Evolutionary conservation across 2,888 invertebrate genomes (phyloP).

Genomic region (Drosophila aldrichi): DNA sequence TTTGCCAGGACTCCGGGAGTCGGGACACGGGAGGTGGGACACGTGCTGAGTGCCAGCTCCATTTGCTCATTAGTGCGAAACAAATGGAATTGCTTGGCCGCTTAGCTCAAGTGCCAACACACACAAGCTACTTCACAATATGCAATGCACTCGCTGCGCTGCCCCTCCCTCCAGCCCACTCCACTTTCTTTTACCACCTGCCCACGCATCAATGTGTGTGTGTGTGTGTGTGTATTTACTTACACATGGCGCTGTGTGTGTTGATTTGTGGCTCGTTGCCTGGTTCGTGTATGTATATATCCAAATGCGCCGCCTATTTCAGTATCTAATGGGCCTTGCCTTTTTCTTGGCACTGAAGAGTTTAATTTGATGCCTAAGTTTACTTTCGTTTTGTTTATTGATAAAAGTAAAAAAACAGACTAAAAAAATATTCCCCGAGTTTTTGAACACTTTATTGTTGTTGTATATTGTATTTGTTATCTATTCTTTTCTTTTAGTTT

Average conservation of each 20-base stretch:
- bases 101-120: conserved; percentile 70
- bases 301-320: conserved; percentile 58
- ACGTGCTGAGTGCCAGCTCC: conserved; percentile 45
- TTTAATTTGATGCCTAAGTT: conserved; percentile 15
- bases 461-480: background rate
- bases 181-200: background rate
- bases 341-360: conserved; percentile 7
- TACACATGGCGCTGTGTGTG: conserved; percentile 52
- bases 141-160: background rate
- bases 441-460: conserved; percentile 67
- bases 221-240: conserved; percentile 22
- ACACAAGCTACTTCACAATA: conserved; percentile 48
- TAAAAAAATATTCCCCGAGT: conserved; percentile 66
- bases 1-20: background rate
- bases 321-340: conserved; percentile 36
- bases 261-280: conserved; percentile 21
- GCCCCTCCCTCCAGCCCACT: background rate
- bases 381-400: conserved; percentile 45
- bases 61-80: conserved; percentile 62
- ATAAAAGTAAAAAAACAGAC: background rate
- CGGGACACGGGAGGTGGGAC: background rate
- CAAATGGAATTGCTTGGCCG: conserved; percentile 66
- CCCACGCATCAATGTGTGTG: background rate
- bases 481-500: background rate
- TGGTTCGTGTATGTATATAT: conserved; percentile 49